phyloP scores from a whole-genome alignment of 2,797 vertebrate species.

The Psittacula derbiana region DNA sequence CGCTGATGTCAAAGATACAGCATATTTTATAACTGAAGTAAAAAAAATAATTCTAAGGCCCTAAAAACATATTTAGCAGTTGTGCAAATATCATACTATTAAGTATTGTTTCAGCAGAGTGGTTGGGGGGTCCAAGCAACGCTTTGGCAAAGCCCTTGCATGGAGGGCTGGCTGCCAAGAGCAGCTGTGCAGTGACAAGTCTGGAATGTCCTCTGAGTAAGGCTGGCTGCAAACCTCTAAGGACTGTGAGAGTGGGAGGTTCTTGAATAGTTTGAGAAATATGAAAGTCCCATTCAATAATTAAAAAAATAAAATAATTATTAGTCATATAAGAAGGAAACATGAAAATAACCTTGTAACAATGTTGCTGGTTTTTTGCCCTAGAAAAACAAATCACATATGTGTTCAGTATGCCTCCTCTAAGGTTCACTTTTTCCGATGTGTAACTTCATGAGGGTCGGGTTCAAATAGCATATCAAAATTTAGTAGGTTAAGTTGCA shows the following conservation, averaged over 20 bases:
- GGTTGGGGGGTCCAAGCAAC: neutral
- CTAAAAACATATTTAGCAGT: neutral
- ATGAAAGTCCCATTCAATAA: constrained; percentile 59
- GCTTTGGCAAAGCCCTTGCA: neutral
- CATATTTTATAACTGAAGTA: neutral
- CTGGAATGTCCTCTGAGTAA: constrained; percentile 66
- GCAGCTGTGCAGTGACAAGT: constrained; percentile 38
- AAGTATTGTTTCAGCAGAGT: neutral
- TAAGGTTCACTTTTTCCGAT: constrained; percentile 27
- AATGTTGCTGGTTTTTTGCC: constrained; percentile 62
- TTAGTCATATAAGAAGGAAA: constrained; percentile 69
- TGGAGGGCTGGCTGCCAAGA: constrained; percentile 33
- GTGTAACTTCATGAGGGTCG: neutral
- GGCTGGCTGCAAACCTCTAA: constrained; percentile 19
- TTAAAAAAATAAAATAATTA: neutral
- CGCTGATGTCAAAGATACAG: neutral
- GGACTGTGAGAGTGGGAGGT: constrained; percentile 5
- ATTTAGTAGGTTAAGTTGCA: neutral
- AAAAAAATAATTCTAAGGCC: neutral
- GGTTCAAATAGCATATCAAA: neutral
- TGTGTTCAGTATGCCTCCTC: constrained; percentile 56
- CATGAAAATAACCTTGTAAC: constrained; percentile 60
- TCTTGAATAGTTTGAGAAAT: constrained; percentile 55
- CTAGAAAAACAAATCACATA: constrained; percentile 51
- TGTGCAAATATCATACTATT: neutral